Evolutionary conservation across 2,888 invertebrate genomes (phyloP), one percentile per base, ranked within the genome.

Genomic region (Tetranychus truncatus): DNA sequence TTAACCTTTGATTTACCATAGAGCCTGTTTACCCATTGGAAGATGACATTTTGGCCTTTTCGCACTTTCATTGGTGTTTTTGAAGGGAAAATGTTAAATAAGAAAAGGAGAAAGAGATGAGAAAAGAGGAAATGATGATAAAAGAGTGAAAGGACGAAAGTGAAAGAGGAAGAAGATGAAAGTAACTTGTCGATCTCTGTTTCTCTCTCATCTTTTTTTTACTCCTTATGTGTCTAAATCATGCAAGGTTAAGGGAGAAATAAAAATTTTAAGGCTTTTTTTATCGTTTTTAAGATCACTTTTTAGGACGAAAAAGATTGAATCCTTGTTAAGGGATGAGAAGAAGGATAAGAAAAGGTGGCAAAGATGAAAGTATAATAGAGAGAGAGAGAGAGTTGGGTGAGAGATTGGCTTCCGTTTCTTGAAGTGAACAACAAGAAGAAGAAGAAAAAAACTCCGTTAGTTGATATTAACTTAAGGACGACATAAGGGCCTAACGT

Each of bases 371-470:
- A 11, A 11, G 69, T 15, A n/a, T 20, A n/a, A 69, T 9, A 69
- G 69, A 69, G 69, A 69, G 69, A 69, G 69, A 69, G 69, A 69
- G 69, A 69, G 69, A 69, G 69, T 18, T n/a, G 66, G 20, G 66
- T 11, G 69, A 69, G 69, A 69, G 69, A 69, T 9, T 11, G 18
- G n/a, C 21, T 24, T 20, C 69, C 34, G 69, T 24, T n/a, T 69
- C n/a, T 69, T 24, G 8, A 20, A 34, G 34, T 34, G 34, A 34
- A 34, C 34, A 34, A 34, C 4, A 34, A 34, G 34, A 34, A 34
- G 34, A 34, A 15, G 55, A 24, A 15, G n/a, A n/a, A 55, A 55
- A 55, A 55, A 55, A 55, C 55, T 55, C 55, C 55, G 55, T 55
- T 55, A 55, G 55, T 55, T 55, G 55, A 55, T 55, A 55, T 55